phyloP scores from a whole-genome alignment of 2,797 vertebrate species.

The Caiman crocodilus region DNA sequence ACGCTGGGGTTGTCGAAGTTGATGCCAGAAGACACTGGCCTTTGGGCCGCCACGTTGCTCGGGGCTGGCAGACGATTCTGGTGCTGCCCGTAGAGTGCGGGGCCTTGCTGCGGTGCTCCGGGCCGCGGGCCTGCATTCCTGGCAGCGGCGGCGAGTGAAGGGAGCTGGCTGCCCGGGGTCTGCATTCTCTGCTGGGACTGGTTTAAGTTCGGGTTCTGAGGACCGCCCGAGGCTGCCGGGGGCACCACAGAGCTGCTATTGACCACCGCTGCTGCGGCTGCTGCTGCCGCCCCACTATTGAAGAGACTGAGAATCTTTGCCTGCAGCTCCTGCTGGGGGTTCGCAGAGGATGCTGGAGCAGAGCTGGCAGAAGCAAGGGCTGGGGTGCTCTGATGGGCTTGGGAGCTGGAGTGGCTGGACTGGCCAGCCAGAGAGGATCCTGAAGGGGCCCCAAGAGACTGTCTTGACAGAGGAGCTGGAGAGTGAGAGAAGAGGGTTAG shows the following conservation, averaged over 20 bases:
- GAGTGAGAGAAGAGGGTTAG: slow-evolving; percentile 20
- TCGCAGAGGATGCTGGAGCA: slow-evolving; percentile 74
- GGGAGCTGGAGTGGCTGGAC: slow-evolving; percentile 71
- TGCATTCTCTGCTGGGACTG: slow-evolving; percentile 82
- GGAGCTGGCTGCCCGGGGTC: slow-evolving; percentile 80
- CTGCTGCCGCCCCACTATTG: slow-evolving; percentile 85
- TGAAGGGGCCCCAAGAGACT: slow-evolving; percentile 77
- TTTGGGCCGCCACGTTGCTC: slow-evolving; percentile 76
- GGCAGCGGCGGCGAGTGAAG: slow-evolving; percentile 73
- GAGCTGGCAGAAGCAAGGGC: slow-evolving; percentile 76
- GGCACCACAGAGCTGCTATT: slow-evolving; percentile 69
- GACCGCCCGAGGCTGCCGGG: slow-evolving; percentile 11
- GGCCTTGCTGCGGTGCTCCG: slow-evolving; percentile 74
- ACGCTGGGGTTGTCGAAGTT: slow-evolving; percentile 99
- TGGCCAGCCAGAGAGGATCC: slow-evolving; percentile 77
- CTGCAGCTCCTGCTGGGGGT: slow-evolving; percentile 93
- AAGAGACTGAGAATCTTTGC: slow-evolving; percentile 99
- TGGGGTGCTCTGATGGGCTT: slow-evolving; percentile 76
- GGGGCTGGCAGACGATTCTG: slow-evolving; percentile 81
- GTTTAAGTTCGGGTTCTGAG: slow-evolving; percentile 77
- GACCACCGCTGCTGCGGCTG: neutral
- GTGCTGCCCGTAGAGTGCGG: slow-evolving; percentile 81
- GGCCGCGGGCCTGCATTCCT: slow-evolving; percentile 79
- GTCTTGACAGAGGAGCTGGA: slow-evolving; percentile 81
- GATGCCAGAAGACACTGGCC: slow-evolving; percentile 87